Evolutionary conservation across 2,113 vertebrate species (phyloP).

Genomic region (Oreotragus oreotragus): DNA sequence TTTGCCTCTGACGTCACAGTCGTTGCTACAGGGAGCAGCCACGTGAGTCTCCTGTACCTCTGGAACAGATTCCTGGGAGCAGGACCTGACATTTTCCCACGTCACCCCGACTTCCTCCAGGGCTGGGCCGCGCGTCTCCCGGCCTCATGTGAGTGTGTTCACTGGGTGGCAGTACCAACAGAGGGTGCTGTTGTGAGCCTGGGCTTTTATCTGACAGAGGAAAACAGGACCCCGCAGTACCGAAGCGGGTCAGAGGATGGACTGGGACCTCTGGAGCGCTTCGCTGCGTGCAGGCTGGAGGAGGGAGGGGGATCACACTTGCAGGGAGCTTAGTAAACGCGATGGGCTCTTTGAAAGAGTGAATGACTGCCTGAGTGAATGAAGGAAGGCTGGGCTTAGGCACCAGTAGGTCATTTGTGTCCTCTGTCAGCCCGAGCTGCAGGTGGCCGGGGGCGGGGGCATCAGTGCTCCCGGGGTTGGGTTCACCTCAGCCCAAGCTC

Average conservation of each 20-base stretch:
- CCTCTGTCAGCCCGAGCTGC: not conserved
- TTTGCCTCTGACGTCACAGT: not conserved
- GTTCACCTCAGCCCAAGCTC: not conserved
- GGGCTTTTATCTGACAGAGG: not conserved
- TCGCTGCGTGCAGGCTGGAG: no score
- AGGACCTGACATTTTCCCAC: rapidly evolving
- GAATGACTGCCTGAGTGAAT: not conserved
- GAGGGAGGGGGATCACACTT: not conserved
- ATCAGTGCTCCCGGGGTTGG: not conserved
- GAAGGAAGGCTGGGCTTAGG: not conserved
- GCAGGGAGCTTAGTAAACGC: not conserved
- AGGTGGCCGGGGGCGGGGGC: not conserved
- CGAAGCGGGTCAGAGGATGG: not conserved
- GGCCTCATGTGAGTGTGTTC: not conserved
- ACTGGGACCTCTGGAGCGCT: rapidly evolving
- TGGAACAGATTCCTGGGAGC: not conserved
- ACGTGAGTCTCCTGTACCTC: not conserved
- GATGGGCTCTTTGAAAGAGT: not conserved
- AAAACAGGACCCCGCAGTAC: not conserved
- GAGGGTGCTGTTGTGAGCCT: not conserved
- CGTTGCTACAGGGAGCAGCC: not conserved
- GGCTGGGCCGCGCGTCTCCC: rapidly evolving
- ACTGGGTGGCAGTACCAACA: not conserved
- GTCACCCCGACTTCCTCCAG: rapidly evolving
- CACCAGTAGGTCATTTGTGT: rapidly evolving